These are phyloP conservation scores for Paraplagusia blochii DNA, from an alignment of 2,113 vertebrate genomes.

Conservation along the genomic window DNA sequence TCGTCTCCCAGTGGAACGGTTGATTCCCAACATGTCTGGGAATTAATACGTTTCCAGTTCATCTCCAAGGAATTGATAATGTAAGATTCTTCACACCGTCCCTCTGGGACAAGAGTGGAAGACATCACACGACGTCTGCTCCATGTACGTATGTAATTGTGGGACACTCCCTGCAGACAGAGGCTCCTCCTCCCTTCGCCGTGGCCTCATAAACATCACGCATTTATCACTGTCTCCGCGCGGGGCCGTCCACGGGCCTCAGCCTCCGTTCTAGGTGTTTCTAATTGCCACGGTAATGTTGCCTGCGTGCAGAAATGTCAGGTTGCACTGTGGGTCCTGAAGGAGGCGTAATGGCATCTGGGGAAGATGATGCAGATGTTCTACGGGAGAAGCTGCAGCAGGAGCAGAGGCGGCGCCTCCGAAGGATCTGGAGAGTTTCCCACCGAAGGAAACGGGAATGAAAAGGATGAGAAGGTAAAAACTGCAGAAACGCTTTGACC, in stretches of 20 bases:
- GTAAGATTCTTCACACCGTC: slow-evolving; percentile 1
- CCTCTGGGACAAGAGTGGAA: slow-evolving; percentile 4
- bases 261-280: background rate
- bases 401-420: background rate
- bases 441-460: slow-evolving; percentile 4
- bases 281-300: slow-evolving; percentile 31
- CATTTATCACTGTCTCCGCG: slow-evolving; percentile 1
- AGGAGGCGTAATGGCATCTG: slow-evolving; percentile 40
- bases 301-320: slow-evolving; percentile 30
- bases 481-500: background rate
- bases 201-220: background rate
- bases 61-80: background rate
- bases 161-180: background rate
- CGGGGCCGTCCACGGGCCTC: background rate
- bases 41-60: slow-evolving; percentile 10
- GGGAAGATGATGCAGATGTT: slow-evolving; percentile 50
- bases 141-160: slow-evolving; percentile 1
- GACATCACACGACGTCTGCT: background rate
- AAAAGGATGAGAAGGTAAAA: background rate
- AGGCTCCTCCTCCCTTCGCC: background rate
- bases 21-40: background rate
- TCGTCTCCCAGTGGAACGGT: too few relatives aligned
- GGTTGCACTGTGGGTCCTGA: slow-evolving; percentile 41
- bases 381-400: slow-evolving; percentile 22
- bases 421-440: slow-evolving; percentile 19